Percentiles rank a stretch among this genome's conserved stretches.
Evolutionary conservation across 2,113 vertebrate species (phyloP).

Genomic region (Notarius quadriscutis): DNA sequence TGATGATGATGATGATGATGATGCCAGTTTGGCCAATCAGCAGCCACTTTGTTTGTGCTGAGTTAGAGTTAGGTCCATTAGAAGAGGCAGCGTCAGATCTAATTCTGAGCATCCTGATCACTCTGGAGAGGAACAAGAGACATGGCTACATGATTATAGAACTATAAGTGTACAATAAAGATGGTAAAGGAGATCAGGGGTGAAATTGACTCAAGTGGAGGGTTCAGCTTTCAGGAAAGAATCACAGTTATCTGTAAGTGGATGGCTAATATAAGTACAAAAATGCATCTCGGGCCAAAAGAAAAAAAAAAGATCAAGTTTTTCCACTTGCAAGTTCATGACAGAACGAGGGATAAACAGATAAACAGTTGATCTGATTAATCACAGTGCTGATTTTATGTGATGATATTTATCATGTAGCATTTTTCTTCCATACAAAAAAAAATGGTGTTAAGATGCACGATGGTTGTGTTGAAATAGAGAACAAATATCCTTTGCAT

Average conservation of each 20-base stretch:
- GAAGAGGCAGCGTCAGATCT: slow-evolving; percentile 32
- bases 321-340: background rate
- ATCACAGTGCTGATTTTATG: background rate
- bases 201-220: background rate
- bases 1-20: slow-evolving; percentile 37
- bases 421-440: background rate
- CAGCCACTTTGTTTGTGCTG: slow-evolving; percentile 38
- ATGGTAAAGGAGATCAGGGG: background rate
- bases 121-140: slow-evolving; percentile 23
- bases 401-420: background rate
- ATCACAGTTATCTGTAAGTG: background rate
- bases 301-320: background rate
- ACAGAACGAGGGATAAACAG: background rate
- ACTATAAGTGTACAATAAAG: slow-evolving; percentile 21
- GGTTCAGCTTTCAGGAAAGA: slow-evolving; percentile 17
- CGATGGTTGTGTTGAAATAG: background rate
- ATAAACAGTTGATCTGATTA: background rate
- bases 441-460: background rate
- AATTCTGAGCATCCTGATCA: slow-evolving; percentile 31
- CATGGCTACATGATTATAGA: slow-evolving; percentile 21
- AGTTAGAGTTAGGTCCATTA: slow-evolving; percentile 44
- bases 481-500: background rate
- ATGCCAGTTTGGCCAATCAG: slow-evolving; percentile 42
- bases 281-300: background rate
- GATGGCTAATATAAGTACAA: background rate